Evolutionary conservation across 2,888 invertebrate genomes (phyloP).

Genomic region (Dicranocentrus wangi): DNA sequence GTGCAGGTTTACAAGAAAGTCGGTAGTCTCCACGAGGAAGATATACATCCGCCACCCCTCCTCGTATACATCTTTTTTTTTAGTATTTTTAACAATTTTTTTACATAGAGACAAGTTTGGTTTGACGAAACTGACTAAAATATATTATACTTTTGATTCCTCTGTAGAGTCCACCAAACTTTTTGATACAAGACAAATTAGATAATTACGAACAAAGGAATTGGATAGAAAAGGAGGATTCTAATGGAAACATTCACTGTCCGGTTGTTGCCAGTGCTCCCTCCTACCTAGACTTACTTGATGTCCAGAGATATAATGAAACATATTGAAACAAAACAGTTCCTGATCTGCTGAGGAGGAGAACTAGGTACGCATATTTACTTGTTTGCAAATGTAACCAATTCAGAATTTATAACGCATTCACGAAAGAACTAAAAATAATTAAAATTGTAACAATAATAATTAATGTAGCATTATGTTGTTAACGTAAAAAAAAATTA

Average conservation of each 20-base stretch:
- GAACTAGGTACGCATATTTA: too few species aligned
- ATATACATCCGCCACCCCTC: slow-evolving; percentile 92
- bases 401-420: too few species aligned
- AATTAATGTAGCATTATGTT: too few species aligned
- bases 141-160: too few species aligned
- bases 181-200: slow-evolving; percentile 92
- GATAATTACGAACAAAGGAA: slow-evolving; percentile 95
- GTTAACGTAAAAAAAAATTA: too few species aligned
- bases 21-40: slow-evolving; percentile 94
- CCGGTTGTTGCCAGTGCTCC: slow-evolving; percentile 70
- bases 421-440: too few species aligned
- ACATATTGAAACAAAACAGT: too few species aligned
- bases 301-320: slow-evolving; percentile 74
- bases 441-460: too few species aligned
- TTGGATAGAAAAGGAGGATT: slow-evolving; percentile 85
- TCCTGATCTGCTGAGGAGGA: too few species aligned
- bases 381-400: too few species aligned
- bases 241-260: slow-evolving; percentile 75
- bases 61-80: slow-evolving; percentile 84
- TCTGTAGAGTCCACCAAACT: slow-evolving; percentile 90
- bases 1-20: slow-evolving; percentile 95
- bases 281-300: slow-evolving; percentile 74
- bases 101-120: too few species aligned
- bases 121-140: too few species aligned
- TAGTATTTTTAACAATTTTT: not conserved